Evolutionary conservation across 1,140 invertebrate species (phyloP), one percentile per base, ranked within the genome.

Genomic region (Chironomus tepperi): DNA sequence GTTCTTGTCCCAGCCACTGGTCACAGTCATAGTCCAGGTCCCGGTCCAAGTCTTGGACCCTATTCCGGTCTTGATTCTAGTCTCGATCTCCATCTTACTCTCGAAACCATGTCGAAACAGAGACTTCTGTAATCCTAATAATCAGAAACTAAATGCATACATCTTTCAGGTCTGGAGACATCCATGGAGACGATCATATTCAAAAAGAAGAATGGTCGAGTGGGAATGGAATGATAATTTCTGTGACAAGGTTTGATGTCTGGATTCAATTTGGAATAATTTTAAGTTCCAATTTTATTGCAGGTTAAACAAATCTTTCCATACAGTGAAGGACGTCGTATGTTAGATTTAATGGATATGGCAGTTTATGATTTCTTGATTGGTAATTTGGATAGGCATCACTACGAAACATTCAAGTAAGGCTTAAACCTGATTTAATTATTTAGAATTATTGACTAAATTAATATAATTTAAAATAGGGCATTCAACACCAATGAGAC

Each of bases 301-400:
- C 74, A 87, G 86, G 84, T 89, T 10, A 90, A 90, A 77, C 90
- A 91, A 77, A 92, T 94, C 57, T 89, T 92, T 0, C 96, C 96
- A 0, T 99, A 98, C 82, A 91, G 96, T 79, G 88, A 91, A 75
- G 96, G 96, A 3, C 85, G 96, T 57, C 85, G 96, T 70, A 85
- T 99, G 5, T 85, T 97, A 21, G 97, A 99, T 83, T 81, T 99
- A 5, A 96, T 99, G 85, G 97, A 97, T 80, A 93, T 96, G 91
- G 86, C 93, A 0, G 87, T 96, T 8, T 89, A 95, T 74, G 95
- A 97, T 81, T 97, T 97, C 81, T 86, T 98, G 2, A 96, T 91
- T 77, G 96, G 96, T 76, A 98, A 98, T 81, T 97, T 98, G 94
- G 97, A 98, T 83, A 85, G 97, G 65, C 97, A 98, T 87, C 96